Conservation (phyloP, 2,113 vertebrate species). For the Lucifuga dentata region DNA sequence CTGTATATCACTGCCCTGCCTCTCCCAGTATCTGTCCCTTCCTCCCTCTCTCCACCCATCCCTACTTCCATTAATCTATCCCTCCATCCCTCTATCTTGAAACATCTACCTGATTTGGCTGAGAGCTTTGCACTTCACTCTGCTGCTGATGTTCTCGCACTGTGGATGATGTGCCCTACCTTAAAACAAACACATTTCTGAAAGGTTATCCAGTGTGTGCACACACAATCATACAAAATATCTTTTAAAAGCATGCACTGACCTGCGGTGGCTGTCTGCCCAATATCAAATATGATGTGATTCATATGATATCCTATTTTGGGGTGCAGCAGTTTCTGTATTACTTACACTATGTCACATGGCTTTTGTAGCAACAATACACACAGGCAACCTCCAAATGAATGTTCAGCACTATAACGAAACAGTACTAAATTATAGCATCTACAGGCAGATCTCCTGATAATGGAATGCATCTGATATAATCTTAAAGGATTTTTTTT, state of each 20-base stretch:
- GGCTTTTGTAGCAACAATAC: constrained; percentile 39
- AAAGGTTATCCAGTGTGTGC: constrained; percentile 60
- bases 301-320: constrained; percentile 43
- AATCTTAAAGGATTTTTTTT: constrained; percentile 52
- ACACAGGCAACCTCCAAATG: constrained; percentile 26
- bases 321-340: constrained; percentile 2
- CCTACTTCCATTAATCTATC: constrained; percentile 69
- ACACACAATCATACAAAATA: constrained; percentile 5
- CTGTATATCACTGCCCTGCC: constrained; percentile 70
- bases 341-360: constrained; percentile 26
- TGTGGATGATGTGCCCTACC: constrained; percentile 29
- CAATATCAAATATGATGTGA: constrained; percentile 41
- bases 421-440: constrained; percentile 38
- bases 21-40: constrained; percentile 55
- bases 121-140: constrained; percentile 74
- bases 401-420: constrained; percentile 31
- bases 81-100: constrained; percentile 66
- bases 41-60: constrained; percentile 43
- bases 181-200: constrained; percentile 58
- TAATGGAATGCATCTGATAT: constrained; percentile 71
- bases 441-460: constrained; percentile 59
- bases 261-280: constrained; percentile 46
- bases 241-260: constrained; percentile 55
- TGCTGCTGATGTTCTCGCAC: constrained; percentile 47
- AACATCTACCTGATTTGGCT: constrained; percentile 69